phyloP scores from a whole-genome alignment of 2,888 invertebrate species.

The Metallyticus violacea region DNA sequence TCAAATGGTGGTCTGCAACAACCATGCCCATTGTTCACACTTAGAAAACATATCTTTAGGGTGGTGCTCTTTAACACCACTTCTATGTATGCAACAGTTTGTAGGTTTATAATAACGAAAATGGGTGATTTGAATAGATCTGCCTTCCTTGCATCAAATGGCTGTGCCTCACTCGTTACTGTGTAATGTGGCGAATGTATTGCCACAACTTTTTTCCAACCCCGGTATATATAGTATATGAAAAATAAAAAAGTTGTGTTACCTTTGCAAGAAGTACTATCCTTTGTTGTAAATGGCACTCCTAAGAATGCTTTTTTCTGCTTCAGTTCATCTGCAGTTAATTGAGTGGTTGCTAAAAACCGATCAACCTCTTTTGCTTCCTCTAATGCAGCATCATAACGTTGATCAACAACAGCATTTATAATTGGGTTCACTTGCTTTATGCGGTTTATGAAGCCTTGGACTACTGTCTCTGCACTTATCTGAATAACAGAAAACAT shows the following conservation, averaged over 20 bases:
- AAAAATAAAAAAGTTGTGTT: slow-evolving; percentile 35
- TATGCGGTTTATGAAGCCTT: slow-evolving; percentile 73
- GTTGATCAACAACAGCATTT: slow-evolving; percentile 80
- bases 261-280: slow-evolving; percentile 77
- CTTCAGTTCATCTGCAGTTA: slow-evolving; percentile 61
- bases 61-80: too few species aligned
- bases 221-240: too few species aligned
- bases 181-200: too few species aligned
- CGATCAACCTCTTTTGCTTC: slow-evolving; percentile 75
- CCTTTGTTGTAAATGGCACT: slow-evolving; percentile 90
- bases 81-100: too few species aligned
- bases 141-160: too few species aligned
- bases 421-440: slow-evolving; percentile 69
- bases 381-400: slow-evolving; percentile 72
- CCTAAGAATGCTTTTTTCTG: slow-evolving; percentile 76
- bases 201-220: too few species aligned
- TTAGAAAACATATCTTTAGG: too few species aligned
- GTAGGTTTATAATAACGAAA: too few species aligned
- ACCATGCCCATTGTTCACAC: too few species aligned
- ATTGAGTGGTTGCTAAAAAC: slow-evolving; percentile 56
- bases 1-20: too few species aligned
- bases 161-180: too few species aligned
- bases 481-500: slow-evolving; percentile 44
- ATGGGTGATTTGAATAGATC: too few species aligned
- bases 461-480: slow-evolving; percentile 66